Conservation (phyloP, 1,140 invertebrate species). For the Acyrthosiphon pisum region DNA sequence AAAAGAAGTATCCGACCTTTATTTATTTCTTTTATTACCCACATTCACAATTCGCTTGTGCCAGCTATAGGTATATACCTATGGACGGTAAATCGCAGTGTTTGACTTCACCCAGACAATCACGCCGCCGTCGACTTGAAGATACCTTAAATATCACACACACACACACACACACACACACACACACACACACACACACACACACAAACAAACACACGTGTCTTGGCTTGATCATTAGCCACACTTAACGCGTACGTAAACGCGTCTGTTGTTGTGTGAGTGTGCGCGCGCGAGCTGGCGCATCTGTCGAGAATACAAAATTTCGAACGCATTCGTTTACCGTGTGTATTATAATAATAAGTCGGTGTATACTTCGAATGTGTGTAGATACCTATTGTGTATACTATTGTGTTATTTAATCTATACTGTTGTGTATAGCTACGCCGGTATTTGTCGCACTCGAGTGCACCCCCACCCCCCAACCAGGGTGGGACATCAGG, state of each 20-base stretch:
- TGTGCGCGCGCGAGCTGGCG: neutral
- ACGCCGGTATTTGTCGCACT: neutral
- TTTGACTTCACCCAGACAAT: constrained; percentile 49
- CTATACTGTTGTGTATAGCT: constrained; percentile 2
- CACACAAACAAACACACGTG: neutral
- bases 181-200: neutral
- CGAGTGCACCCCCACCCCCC: neutral
- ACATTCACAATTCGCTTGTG: neutral
- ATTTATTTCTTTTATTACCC: constrained; percentile 32
- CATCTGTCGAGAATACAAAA: constrained; percentile 29
- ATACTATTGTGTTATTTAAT: neutral
- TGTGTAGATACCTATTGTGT: neutral
- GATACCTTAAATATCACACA: neutral
- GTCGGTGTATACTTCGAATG: neutral
- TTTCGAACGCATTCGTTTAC: neutral
- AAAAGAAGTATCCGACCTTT: constrained; percentile 16
- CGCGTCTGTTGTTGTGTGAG: neutral
- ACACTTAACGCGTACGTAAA: neutral
- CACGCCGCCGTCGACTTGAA: neutral
- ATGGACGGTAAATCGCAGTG: neutral
- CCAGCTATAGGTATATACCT: neutral
- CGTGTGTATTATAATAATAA: neutral
- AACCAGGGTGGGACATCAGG: neutral
- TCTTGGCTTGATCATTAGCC: constrained; percentile 37
- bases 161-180: neutral